A percentile compares a stretch with the other conserved stretches of the same genome.
phyloP scores from a whole-genome alignment of 1,140 invertebrate species.

The Drosophila arizonae region DNA sequence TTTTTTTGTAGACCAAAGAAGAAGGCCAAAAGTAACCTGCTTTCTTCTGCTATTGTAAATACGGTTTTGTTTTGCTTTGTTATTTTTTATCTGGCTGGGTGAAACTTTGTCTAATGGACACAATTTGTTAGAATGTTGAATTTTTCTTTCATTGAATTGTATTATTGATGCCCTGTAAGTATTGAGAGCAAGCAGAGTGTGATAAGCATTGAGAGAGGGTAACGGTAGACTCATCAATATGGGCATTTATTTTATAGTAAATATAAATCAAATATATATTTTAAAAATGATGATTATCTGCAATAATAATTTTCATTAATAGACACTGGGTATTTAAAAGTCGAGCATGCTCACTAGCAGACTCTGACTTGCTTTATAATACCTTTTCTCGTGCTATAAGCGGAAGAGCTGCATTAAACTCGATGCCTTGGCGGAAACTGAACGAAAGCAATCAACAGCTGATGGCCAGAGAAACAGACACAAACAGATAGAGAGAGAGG shows the following conservation, averaged over 20 bases:
- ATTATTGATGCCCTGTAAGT: not conserved
- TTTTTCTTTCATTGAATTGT: constrained; percentile 15
- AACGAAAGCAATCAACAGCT: constrained; percentile 68
- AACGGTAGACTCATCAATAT: too few relatives aligned
- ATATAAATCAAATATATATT: too few relatives aligned
- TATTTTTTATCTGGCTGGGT: constrained; percentile 19
- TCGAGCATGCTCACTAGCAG: not conserved
- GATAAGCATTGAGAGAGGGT: not conserved
- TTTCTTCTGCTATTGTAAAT: constrained; percentile 35
- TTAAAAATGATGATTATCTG: too few relatives aligned
- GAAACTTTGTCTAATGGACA: constrained; percentile 47
- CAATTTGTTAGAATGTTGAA: constrained; percentile 52
- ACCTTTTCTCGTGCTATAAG: constrained; percentile 14
- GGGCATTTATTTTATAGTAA: too few relatives aligned
- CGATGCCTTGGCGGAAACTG: constrained; percentile 40
- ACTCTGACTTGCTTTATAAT: constrained; percentile 31
- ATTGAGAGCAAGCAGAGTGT: not conserved
- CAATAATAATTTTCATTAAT: too few relatives aligned
- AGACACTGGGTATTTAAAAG: not conserved
- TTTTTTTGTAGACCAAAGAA: constrained; percentile 14
- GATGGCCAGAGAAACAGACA: constrained; percentile 6
- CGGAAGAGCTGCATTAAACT: constrained; percentile 58
- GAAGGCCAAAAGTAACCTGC: constrained; percentile 43
- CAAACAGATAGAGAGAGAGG: not conserved
- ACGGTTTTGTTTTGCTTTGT: constrained; percentile 1